These are phyloP conservation scores for Aythya baeri DNA, from an alignment of 2,113 vertebrate species.

Conservation along the genomic window DNA sequence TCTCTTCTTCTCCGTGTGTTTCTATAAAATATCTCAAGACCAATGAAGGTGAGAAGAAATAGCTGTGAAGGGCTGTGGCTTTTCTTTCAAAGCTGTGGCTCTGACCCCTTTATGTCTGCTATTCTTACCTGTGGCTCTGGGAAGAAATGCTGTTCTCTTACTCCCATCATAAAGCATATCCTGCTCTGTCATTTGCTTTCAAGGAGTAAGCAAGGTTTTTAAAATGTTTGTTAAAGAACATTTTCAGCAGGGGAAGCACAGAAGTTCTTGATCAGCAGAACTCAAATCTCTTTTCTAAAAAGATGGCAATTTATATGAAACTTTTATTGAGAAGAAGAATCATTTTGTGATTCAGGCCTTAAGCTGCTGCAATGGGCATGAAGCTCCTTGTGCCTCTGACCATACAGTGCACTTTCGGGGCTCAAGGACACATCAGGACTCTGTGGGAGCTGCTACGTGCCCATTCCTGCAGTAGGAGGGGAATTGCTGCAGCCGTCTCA, in stretches of 20 bases:
- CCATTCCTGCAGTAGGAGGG: neutral
- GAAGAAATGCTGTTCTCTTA: slow-evolving; percentile 59
- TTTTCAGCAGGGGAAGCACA: neutral
- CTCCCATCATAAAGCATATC: slow-evolving; percentile 77
- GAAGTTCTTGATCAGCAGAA: neutral
- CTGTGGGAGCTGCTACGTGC: neutral
- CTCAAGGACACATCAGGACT: neutral
- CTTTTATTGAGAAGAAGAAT: too few relatives aligned
- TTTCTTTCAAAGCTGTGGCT: too few relatives aligned
- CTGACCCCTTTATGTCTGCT: too few relatives aligned
- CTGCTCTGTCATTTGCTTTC: slow-evolving; percentile 72
- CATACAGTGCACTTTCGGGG: neutral
- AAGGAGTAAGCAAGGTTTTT: neutral
- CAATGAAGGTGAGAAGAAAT: neutral
- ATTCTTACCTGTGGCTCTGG: too few relatives aligned
- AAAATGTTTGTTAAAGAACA: too few relatives aligned
- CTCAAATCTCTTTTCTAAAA: too few relatives aligned
- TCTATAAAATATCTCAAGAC: neutral
- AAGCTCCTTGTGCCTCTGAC: neutral
- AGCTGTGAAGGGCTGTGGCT: neutral
- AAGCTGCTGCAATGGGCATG: too few relatives aligned
- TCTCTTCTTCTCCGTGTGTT: neutral
- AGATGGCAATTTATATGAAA: too few relatives aligned
- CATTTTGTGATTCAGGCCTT: too few relatives aligned
- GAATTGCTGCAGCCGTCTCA: neutral